These are phyloP conservation scores for Plusia festucae DNA, from an alignment of 2,888 invertebrate species.

Conservation along the genomic window DNA sequence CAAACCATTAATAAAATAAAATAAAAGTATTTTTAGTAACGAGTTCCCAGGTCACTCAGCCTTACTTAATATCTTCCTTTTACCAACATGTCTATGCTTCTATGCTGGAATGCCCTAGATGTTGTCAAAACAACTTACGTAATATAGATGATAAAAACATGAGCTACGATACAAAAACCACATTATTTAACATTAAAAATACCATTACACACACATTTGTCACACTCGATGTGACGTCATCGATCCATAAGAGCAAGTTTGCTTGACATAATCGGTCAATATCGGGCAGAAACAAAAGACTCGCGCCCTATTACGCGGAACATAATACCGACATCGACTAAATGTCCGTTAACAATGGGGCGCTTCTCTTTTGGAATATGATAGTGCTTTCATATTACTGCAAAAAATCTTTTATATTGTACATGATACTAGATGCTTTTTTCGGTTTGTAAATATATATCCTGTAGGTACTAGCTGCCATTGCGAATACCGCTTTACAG, in stretches of 20 bases:
- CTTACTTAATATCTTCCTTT: no score
- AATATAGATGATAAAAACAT: no score
- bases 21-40: no score
- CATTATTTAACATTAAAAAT: no score
- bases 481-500: no score
- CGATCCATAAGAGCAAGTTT: slow-evolving; percentile 4
- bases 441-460: not conserved
- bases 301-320: slow-evolving; percentile 4
- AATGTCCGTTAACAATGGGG: not conserved
- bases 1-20: no score
- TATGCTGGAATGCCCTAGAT: no score
- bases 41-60: no score
- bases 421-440: not conserved
- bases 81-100: no score
- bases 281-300: not conserved
- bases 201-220: not conserved
- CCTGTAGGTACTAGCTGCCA: no score
- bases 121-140: no score
- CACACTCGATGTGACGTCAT: not conserved
- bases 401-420: not conserved
- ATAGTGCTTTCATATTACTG: not conserved
- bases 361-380: not conserved
- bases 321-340: slow-evolving; percentile 1
- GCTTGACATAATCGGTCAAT: slow-evolving; percentile 4
- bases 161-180: no score